Conservation (phyloP, 2,888 invertebrate species). For the Gymnosoma rotundatum region DNA sequence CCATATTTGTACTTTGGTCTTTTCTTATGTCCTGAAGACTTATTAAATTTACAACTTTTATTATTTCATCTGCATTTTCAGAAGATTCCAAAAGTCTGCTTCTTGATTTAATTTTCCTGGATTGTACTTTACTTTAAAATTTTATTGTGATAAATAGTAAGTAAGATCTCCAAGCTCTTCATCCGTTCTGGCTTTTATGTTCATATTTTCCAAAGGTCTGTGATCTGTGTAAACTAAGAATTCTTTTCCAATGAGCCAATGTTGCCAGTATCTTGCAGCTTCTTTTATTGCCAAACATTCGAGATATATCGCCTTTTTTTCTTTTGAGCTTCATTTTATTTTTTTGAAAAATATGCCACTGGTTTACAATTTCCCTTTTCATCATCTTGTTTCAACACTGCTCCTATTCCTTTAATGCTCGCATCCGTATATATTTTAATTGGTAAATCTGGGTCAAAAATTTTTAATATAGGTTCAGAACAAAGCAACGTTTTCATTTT, state of each 20-base stretch:
- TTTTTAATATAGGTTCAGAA: conserved; percentile 62
- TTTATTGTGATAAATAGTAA: conserved; percentile 59
- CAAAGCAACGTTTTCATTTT: conserved; percentile 66
- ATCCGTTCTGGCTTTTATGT: conserved; percentile 60
- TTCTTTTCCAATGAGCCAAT: conserved; percentile 64
- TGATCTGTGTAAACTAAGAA: conserved; percentile 66
- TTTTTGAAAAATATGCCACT: no score
- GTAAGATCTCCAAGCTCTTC: conserved; percentile 60
- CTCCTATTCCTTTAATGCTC: conserved; percentile 63
- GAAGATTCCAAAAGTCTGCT: conserved; percentile 51
- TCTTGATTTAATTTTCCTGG: conserved; percentile 60
- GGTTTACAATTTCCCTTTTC: conserved; percentile 63
- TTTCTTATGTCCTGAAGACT: conserved; percentile 24
- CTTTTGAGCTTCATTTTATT: conserved; percentile 66
- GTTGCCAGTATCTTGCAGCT: conserved; percentile 68
- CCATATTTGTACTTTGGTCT: conserved; percentile 32
- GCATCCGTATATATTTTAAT: conserved; percentile 69
- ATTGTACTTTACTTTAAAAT: conserved; percentile 59
- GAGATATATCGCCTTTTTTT: conserved; percentile 67
- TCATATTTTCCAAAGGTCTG: conserved; percentile 61
- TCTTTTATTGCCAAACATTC: conserved; percentile 70
- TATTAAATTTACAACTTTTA: conserved; percentile 51
- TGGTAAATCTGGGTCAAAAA: conserved; percentile 68
- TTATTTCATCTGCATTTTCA: conserved; percentile 43
- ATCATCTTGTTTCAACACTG: conserved; percentile 68